phyloP scores from a whole-genome alignment of 2,888 invertebrate genomes.

The Lydus trimaculatus region DNA sequence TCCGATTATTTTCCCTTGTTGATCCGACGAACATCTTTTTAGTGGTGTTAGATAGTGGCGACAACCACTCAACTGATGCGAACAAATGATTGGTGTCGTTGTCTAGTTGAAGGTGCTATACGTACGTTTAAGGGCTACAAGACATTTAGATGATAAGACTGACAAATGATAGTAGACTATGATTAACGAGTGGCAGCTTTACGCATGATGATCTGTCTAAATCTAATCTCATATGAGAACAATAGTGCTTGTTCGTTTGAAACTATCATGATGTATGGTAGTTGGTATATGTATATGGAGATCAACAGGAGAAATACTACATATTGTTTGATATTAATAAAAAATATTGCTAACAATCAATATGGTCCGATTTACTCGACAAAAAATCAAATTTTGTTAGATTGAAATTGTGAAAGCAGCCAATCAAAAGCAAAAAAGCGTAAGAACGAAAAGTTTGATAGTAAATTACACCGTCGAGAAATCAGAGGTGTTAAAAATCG shows the following conservation, averaged over 20 bases:
- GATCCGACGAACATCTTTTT: background rate
- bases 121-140: slow-evolving; percentile 35
- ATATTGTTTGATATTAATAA: too few relatives aligned
- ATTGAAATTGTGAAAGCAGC: too few relatives aligned
- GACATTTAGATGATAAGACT: slow-evolving; percentile 46
- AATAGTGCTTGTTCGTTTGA: slow-evolving; percentile 14
- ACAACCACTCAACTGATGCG: slow-evolving; percentile 30
- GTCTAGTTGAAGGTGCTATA: slow-evolving; percentile 29
- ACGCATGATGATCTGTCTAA: slow-evolving; percentile 35
- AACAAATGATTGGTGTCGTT: slow-evolving; percentile 37
- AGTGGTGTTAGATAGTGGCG: background rate
- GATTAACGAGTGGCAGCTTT: slow-evolving; percentile 43
- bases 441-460: slow-evolving; percentile 9
- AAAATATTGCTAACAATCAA: too few relatives aligned
- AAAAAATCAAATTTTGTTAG: too few relatives aligned
- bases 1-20: background rate
- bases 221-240: slow-evolving; percentile 28
- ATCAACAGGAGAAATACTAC: too few relatives aligned
- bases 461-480: slow-evolving; percentile 20
- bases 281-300: too few relatives aligned
- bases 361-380: too few relatives aligned
- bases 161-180: slow-evolving; percentile 49
- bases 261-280: background rate
- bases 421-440: too few relatives aligned
- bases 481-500: slow-evolving; percentile 13